These are phyloP conservation scores for Nothocercus nigrocapillus DNA, from an alignment of 2,113 vertebrate genomes.

Conservation along the genomic window DNA sequence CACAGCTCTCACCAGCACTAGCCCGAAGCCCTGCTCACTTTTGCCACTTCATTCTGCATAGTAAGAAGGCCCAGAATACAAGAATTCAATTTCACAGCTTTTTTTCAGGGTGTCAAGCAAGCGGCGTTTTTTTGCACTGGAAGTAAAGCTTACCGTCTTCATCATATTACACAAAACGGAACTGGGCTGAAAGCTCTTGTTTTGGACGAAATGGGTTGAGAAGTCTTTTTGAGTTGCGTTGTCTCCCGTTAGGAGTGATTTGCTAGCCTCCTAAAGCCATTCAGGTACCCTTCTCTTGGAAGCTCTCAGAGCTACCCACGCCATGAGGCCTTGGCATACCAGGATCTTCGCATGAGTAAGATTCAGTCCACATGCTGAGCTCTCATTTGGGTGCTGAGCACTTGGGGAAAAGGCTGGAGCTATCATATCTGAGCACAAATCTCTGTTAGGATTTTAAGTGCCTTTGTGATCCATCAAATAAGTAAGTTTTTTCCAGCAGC, in stretches of 20 bases:
- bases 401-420: not conserved
- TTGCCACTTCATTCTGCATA: not conserved
- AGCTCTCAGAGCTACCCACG: not conserved
- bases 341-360: not conserved
- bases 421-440: not conserved
- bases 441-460: not conserved
- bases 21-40: not conserved
- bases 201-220: not conserved
- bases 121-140: slow-evolving; percentile 27
- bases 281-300: not conserved
- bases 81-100: slow-evolving; percentile 40
- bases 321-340: not conserved
- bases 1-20: not conserved
- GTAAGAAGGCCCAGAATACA: slow-evolving; percentile 4
- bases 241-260: not conserved
- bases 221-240: not conserved
- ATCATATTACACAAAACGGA: not conserved
- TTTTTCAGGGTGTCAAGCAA: slow-evolving; percentile 42
- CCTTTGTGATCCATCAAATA: not conserved
- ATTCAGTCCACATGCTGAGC: not conserved
- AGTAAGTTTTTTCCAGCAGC: not conserved
- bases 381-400: not conserved
- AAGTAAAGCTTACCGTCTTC: slow-evolving; percentile 46
- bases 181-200: not conserved
- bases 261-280: not conserved